phyloP scores from a whole-genome alignment of 1,140 invertebrate genomes.

The Drosophila lacertosa region DNA sequence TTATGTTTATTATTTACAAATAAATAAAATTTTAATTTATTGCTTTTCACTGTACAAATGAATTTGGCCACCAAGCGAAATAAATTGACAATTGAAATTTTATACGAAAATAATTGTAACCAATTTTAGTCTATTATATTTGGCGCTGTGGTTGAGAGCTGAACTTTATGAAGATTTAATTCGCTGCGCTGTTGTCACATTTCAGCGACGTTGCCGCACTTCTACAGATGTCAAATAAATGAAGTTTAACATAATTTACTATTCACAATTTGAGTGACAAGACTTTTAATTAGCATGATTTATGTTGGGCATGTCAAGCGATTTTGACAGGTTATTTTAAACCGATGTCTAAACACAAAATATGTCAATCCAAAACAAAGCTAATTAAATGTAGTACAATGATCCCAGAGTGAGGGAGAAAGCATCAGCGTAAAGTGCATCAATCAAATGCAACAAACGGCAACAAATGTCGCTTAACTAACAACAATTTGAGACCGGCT shows the following conservation, averaged over 20 bases:
- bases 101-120: background rate
- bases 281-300: conserved; percentile 55
- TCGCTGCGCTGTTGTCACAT: background rate
- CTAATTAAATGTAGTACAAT: conserved; percentile 50
- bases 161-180: too few species aligned
- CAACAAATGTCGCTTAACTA: conserved; percentile 37
- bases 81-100: too few species aligned
- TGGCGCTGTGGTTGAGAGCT: too few species aligned
- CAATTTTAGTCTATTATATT: too few species aligned
- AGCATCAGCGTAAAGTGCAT: conserved; percentile 45
- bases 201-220: conserved; percentile 16
- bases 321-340: conserved; percentile 31
- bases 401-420: conserved; percentile 3
- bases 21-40: too few species aligned
- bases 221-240: conserved; percentile 2
- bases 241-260: conserved; percentile 14
- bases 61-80: too few species aligned
- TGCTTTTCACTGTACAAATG: too few species aligned
- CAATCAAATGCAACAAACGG: conserved; percentile 45
- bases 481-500: conserved; percentile 28
- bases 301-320: conserved; percentile 27
- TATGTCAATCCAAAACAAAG: conserved; percentile 28
- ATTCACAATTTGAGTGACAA: conserved; percentile 14
- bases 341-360: conserved; percentile 44
- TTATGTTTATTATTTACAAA: too few species aligned